phyloP scores from a whole-genome alignment of 2,888 invertebrate species.

The Acronicta aceris region DNA sequence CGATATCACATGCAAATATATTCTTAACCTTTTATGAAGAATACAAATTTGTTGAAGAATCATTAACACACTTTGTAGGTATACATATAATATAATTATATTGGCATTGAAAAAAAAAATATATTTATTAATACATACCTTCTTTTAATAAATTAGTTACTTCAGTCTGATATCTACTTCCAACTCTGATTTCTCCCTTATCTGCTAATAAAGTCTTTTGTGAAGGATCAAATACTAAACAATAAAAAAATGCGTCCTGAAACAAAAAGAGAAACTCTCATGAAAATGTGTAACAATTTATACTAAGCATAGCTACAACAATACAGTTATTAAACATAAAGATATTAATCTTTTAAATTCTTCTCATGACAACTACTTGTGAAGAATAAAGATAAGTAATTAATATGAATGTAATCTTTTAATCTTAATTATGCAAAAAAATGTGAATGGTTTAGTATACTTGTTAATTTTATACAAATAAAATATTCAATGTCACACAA shows the following conservation, averaged over 20 bases:
- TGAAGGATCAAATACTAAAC: conserved; percentile 99
- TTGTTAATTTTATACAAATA: conserved; percentile 29
- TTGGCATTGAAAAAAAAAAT: background rate
- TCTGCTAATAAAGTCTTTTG: conserved; percentile 99
- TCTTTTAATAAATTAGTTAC: conserved; percentile 94
- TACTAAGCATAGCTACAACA: conserved; percentile 15
- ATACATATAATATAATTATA: no score
- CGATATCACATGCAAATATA: background rate
- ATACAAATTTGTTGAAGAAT: background rate
- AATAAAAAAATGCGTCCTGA: conserved; percentile 99
- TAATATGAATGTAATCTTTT: conserved; percentile 22
- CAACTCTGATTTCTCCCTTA: conserved; percentile 98
- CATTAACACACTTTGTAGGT: background rate
- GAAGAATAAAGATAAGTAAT: conserved; percentile 10
- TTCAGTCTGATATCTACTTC: conserved; percentile 99
- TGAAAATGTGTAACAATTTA: conserved; percentile 31
- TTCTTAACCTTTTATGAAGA: background rate
- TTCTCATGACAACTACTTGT: conserved; percentile 27
- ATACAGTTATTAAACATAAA: conserved; percentile 12
- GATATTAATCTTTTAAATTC: conserved; percentile 21
- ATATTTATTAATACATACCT: conserved; percentile 81
- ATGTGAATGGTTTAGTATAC: conserved; percentile 5
- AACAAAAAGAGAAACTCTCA: conserved; percentile 76
- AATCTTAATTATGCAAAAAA: conserved; percentile 17
- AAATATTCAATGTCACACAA: conserved; percentile 11